A percentile compares a stretch with the other conserved stretches of the same genome.
Conservation (phyloP, 2,888 invertebrate genomes). For the Schrankia costaestrigalis region DNA sequence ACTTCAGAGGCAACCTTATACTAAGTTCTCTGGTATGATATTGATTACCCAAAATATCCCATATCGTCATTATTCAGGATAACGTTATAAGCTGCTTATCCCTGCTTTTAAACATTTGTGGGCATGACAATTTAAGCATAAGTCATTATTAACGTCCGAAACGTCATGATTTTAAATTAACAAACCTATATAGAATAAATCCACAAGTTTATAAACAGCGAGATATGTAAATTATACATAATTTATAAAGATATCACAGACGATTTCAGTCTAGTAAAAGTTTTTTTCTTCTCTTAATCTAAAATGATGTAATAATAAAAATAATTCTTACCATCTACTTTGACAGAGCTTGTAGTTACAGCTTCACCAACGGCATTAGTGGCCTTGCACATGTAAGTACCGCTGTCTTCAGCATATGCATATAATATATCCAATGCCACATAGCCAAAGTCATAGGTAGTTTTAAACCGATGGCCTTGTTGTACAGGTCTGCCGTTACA, state of each 20-base stretch:
- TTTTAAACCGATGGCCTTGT: slow-evolving; percentile 96
- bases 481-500: slow-evolving; percentile 96
- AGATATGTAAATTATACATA: too few species aligned
- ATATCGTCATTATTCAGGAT: too few species aligned
- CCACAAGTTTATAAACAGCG: too few species aligned
- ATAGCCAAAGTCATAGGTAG: slow-evolving; percentile 98
- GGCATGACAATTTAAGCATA: too few species aligned
- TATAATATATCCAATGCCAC: slow-evolving; percentile 98
- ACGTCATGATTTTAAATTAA: too few species aligned
- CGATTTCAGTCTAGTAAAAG: not conserved
- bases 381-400: slow-evolving; percentile 98
- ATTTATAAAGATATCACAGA: not conserved
- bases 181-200: too few species aligned
- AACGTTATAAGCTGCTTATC: too few species aligned
- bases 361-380: slow-evolving; percentile 97
- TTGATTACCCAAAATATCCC: too few species aligned
- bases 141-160: too few species aligned
- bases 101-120: too few species aligned
- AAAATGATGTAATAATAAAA: not conserved
- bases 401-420: slow-evolving; percentile 97
- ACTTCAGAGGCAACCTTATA: too few species aligned
- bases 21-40: too few species aligned
- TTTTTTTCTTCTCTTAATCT: not conserved
- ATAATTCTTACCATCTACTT: slow-evolving; percentile 86
- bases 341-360: slow-evolving; percentile 93